phyloP scores from a whole-genome alignment of 1,140 invertebrate genomes.

The Brachionus angularis region DNA sequence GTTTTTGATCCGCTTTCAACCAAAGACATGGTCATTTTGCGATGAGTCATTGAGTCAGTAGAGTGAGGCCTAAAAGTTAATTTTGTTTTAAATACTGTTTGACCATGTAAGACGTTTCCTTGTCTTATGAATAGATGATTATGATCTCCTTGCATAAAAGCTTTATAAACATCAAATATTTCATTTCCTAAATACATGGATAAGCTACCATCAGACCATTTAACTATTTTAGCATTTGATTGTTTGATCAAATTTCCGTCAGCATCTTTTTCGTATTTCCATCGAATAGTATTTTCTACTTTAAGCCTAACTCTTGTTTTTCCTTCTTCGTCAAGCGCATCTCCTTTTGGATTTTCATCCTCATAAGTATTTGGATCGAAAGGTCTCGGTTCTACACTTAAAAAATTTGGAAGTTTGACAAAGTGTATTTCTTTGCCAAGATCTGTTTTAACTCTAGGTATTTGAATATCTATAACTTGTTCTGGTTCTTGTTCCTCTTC shows the following conservation, averaged over 20 bases:
- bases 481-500: constrained; percentile 36
- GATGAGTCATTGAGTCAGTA: constrained; percentile 37
- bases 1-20: constrained; percentile 15
- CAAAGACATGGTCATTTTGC: constrained; percentile 39
- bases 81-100: constrained; percentile 40
- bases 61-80: constrained; percentile 43
- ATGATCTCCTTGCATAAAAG: constrained; percentile 27
- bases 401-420: constrained; percentile 39
- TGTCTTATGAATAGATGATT: constrained; percentile 44
- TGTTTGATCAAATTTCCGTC: constrained; percentile 10
- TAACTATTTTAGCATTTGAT: constrained; percentile 37
- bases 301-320: constrained; percentile 32
- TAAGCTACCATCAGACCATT: constrained; percentile 44
- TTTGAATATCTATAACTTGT: constrained; percentile 32
- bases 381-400: constrained; percentile 40
- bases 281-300: constrained; percentile 42
- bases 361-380: constrained; percentile 28
- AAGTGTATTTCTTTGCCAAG: constrained; percentile 39
- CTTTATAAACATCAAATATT: constrained; percentile 42
- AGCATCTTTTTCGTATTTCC: constrained; percentile 20
- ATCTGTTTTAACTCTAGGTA: constrained; percentile 38
- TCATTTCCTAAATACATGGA: constrained; percentile 37
- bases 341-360: constrained; percentile 26
- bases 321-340: constrained; percentile 32
- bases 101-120: constrained; percentile 18